phyloP scores from a whole-genome alignment of 2,797 vertebrate genomes.

The Enteromius anoplus region DNA sequence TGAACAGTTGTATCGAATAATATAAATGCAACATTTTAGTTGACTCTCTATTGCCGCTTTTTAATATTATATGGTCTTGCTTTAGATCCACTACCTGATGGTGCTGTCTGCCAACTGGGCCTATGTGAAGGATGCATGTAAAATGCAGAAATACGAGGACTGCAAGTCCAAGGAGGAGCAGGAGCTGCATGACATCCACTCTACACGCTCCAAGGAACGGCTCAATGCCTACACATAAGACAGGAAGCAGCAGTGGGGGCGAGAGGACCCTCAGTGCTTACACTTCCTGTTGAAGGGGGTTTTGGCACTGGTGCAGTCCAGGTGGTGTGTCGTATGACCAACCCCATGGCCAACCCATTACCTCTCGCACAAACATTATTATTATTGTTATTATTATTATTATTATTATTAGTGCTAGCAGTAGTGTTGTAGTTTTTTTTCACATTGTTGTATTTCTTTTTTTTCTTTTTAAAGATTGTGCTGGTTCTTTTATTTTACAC shows the following conservation, averaged over 20 bases:
- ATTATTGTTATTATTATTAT: constrained; percentile 59
- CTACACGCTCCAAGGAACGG: constrained; percentile 98
- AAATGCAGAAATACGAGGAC: constrained; percentile 99
- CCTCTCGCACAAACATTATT: constrained; percentile 78
- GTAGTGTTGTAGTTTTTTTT: constrained; percentile 68
- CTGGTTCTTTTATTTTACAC: constrained; percentile 54
- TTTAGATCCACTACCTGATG: constrained; percentile 97
- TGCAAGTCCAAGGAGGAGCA: constrained; percentile 99
- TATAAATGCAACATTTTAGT: neutral
- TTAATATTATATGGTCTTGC: neutral
- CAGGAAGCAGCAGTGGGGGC: constrained; percentile 51
- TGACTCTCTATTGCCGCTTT: neutral
- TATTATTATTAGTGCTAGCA: constrained; percentile 61
- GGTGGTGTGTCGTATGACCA: constrained; percentile 79
- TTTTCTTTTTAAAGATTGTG: constrained; percentile 15
- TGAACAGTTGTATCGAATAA: neutral
- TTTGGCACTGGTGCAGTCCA: constrained; percentile 69
- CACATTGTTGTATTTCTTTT: constrained; percentile 49
- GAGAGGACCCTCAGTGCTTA: constrained; percentile 56
- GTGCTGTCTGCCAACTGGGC: constrained; percentile 98
- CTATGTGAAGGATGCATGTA: constrained; percentile 97
- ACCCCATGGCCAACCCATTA: constrained; percentile 77
- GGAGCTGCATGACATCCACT: constrained; percentile 98
- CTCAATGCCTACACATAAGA: constrained; percentile 98
- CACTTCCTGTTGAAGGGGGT: constrained; percentile 63